Conservation (phyloP, 1,140 invertebrate genomes). For the Drosophila mojavensis region DNA sequence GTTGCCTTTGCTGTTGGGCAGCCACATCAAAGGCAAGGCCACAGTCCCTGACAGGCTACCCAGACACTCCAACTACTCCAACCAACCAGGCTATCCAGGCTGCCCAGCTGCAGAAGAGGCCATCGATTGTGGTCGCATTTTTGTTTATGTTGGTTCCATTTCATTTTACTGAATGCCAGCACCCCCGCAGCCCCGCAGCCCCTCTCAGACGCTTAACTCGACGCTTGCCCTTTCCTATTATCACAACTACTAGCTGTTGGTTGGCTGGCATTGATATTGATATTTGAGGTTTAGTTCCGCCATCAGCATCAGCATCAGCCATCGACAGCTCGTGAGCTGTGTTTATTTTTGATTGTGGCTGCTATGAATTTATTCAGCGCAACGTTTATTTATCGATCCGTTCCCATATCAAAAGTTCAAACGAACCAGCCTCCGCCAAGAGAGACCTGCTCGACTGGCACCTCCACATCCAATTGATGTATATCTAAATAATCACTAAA, state of each 20-base stretch:
- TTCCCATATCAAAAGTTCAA: slow-evolving; percentile 31
- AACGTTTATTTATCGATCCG: slow-evolving; percentile 20
- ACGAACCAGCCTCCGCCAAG: not conserved
- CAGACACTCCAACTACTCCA: not conserved
- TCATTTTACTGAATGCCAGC: slow-evolving; percentile 49
- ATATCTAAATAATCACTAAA: not conserved
- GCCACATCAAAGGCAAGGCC: slow-evolving; percentile 73
- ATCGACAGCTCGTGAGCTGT: slow-evolving; percentile 28
- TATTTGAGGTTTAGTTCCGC: slow-evolving; percentile 31
- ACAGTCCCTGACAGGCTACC: not conserved
- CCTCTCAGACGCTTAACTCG: slow-evolving; percentile 59
- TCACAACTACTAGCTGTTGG: not conserved
- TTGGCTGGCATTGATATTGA: slow-evolving; percentile 36
- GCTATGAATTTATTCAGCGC: slow-evolving; percentile 19
- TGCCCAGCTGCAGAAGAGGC: not conserved
- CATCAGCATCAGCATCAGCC: not conserved
- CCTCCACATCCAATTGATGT: not conserved
- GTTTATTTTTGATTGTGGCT: slow-evolving; percentile 18
- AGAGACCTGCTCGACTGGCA: not conserved
- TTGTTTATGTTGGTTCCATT: slow-evolving; percentile 63
- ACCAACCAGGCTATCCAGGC: not conserved
- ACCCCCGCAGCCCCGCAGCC: slow-evolving; percentile 17
- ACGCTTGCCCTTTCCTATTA: slow-evolving; percentile 56
- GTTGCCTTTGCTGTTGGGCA: slow-evolving; percentile 38
- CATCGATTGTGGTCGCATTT: slow-evolving; percentile 70